These are phyloP conservation scores for Marcusenius ussheri DNA, from an alignment of 2,113 vertebrate genomes.

Conservation along the genomic window DNA sequence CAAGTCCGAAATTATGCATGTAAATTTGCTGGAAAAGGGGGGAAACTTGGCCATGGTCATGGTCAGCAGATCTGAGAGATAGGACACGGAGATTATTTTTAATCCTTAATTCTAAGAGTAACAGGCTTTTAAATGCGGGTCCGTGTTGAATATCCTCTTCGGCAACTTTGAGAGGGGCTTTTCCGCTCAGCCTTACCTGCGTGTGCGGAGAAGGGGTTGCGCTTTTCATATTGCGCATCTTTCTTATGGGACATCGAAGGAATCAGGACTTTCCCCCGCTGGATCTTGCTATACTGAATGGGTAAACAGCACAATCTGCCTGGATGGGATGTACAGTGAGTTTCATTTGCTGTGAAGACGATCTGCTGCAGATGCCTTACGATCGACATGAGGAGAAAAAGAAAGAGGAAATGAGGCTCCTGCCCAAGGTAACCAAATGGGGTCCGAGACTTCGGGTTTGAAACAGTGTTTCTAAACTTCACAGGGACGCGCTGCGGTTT, in stretches of 20 bases:
- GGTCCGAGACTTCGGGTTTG: neutral
- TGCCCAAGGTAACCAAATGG: slow-evolving; percentile 45
- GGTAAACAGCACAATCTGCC: slow-evolving; percentile 46
- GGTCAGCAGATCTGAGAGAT: slow-evolving; percentile 16
- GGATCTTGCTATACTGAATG: slow-evolving; percentile 46
- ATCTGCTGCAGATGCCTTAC: slow-evolving; percentile 63
- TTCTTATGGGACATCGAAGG: neutral
- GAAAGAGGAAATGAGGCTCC: slow-evolving; percentile 47
- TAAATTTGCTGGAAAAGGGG: slow-evolving; percentile 14
- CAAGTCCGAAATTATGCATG: slow-evolving; percentile 26
- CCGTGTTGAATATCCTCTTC: neutral
- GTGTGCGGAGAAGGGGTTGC: neutral
- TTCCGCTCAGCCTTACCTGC: slow-evolving; percentile 14
- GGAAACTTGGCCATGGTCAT: slow-evolving; percentile 5
- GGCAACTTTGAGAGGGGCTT: neutral
- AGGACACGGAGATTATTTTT: slow-evolving; percentile 1
- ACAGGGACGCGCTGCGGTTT: neutral
- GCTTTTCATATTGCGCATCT: neutral
- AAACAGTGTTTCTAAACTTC: neutral
- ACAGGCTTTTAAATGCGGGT: neutral
- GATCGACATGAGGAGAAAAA: slow-evolving; percentile 58
- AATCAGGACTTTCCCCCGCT: neutral
- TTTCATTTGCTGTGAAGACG: slow-evolving; percentile 72
- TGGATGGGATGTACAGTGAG: slow-evolving; percentile 79
- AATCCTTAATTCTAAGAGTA: neutral